Evolutionary conservation across 2,888 invertebrate genomes (phyloP).

Genomic region (Melinopterus prodromus): DNA sequence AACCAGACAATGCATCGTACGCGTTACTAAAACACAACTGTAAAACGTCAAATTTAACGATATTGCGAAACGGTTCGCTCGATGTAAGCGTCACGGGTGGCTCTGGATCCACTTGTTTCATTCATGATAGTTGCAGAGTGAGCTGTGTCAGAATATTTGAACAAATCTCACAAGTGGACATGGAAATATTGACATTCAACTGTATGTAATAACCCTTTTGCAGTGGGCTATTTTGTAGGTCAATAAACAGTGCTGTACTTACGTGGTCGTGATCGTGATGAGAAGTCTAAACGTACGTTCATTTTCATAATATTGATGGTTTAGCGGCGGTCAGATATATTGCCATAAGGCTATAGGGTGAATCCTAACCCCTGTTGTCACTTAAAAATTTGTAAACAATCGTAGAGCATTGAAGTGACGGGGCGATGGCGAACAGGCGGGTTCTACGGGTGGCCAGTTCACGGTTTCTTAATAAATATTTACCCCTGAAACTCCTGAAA

Average conservation of each 20-base stretch:
- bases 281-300: slow-evolving; percentile 43
- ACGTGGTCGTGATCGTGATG: slow-evolving; percentile 46
- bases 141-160: slow-evolving; percentile 7
- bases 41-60: slow-evolving; percentile 10
- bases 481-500: slow-evolving; percentile 47
- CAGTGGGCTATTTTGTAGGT: slow-evolving; percentile 38
- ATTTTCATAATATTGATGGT: slow-evolving; percentile 4
- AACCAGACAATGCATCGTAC: slow-evolving; percentile 53
- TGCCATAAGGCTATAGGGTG: slow-evolving; percentile 59
- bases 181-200: slow-evolving; percentile 38
- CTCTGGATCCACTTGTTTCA: not conserved
- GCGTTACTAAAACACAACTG: slow-evolving; percentile 30
- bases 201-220: slow-evolving; percentile 38
- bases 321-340: slow-evolving; percentile 41
- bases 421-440: slow-evolving; percentile 4
- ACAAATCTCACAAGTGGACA: slow-evolving; percentile 56
- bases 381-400: slow-evolving; percentile 44
- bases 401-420: slow-evolving; percentile 31
- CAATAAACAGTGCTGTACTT: slow-evolving; percentile 44
- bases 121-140: not conserved
- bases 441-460: slow-evolving; percentile 10
- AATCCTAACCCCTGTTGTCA: slow-evolving; percentile 61
- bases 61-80: not conserved
- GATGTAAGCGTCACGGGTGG: not conserved
- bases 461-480: slow-evolving; percentile 36